Conservation (phyloP, 64 coral and sea anemone species). For the Stichodactyla mertensii region DNA sequence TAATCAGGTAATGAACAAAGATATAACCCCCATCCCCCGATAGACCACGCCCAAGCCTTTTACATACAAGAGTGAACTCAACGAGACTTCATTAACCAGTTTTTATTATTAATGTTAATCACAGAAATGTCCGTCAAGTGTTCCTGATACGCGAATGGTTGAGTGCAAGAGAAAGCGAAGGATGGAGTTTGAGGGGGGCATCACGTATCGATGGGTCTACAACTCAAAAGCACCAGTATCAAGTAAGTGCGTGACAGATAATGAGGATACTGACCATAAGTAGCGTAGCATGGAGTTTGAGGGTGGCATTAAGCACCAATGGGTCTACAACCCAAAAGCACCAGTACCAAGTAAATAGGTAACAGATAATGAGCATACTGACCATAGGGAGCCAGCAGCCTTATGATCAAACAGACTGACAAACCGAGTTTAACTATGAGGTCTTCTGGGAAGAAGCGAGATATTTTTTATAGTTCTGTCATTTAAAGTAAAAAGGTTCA, state of each 20-base stretch:
- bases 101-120: background rate
- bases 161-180: constrained; percentile 27
- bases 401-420: too few relatives aligned
- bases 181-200: constrained; percentile 2
- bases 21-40: background rate
- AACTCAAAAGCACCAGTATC: constrained; percentile 25
- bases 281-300: background rate
- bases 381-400: too few relatives aligned
- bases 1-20: background rate
- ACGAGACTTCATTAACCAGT: background rate
- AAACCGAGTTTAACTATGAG: too few relatives aligned
- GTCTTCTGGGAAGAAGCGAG: too few relatives aligned
- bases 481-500: too few relatives aligned
- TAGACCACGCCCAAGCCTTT: too few relatives aligned
- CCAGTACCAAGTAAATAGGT: constrained; percentile 20
- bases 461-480: too few relatives aligned
- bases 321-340: constrained; percentile 36
- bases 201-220: constrained; percentile 37
- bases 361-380: too few relatives aligned
- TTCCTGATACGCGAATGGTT: background rate
- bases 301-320: constrained; percentile 22
- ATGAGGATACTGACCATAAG: too few relatives aligned
- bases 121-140: constrained; percentile 34
- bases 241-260: background rate
- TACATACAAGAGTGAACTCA: too few relatives aligned